Evolutionary conservation across 2,888 invertebrate genomes (phyloP).

Genomic region (Polydrusus pterygomalis): DNA sequence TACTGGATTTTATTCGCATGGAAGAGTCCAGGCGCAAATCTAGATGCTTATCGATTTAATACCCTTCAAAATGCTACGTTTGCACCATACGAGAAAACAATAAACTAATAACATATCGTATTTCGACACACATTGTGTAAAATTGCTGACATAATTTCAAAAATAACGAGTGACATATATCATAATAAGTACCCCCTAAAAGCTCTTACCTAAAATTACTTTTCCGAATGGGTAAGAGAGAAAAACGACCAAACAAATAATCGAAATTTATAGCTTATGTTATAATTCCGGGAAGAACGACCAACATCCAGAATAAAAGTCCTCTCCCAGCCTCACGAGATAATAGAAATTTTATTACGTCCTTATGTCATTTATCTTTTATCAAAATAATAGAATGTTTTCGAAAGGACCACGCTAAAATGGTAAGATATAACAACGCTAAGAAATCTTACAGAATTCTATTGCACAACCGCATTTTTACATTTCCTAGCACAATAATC

Average conservation of each 20-base stretch:
- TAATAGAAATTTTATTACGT: slow-evolving; percentile 57
- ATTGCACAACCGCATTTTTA: too few species aligned
- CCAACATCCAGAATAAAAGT: slow-evolving; percentile 55
- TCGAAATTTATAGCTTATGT: slow-evolving; percentile 57
- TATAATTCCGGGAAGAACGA: slow-evolving; percentile 53
- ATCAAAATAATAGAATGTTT: slow-evolving; percentile 52
- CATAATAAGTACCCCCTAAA: slow-evolving; percentile 49
- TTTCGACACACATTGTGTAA: slow-evolving; percentile 11
- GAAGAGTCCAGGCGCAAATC: too few species aligned
- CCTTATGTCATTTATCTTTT: slow-evolving; percentile 56
- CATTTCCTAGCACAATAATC: too few species aligned
- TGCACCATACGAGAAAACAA: too few species aligned
- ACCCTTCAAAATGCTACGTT: too few species aligned
- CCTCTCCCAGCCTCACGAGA: slow-evolving; percentile 47
- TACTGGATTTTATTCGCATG: too few species aligned
- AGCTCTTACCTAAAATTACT: slow-evolving; percentile 55
- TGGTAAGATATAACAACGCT: neutral
- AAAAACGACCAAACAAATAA: slow-evolving; percentile 57
- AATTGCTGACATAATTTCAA: slow-evolving; percentile 41
- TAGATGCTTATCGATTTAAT: too few species aligned
- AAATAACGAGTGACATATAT: slow-evolving; percentile 49
- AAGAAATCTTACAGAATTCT: neutral
- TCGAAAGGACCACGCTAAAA: slow-evolving; percentile 31
- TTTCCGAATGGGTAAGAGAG: slow-evolving; percentile 55
- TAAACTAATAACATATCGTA: neutral